These are phyloP conservation scores for Drosophila insularis DNA, from an alignment of 1,140 invertebrate genomes.

Conservation along the genomic window DNA sequence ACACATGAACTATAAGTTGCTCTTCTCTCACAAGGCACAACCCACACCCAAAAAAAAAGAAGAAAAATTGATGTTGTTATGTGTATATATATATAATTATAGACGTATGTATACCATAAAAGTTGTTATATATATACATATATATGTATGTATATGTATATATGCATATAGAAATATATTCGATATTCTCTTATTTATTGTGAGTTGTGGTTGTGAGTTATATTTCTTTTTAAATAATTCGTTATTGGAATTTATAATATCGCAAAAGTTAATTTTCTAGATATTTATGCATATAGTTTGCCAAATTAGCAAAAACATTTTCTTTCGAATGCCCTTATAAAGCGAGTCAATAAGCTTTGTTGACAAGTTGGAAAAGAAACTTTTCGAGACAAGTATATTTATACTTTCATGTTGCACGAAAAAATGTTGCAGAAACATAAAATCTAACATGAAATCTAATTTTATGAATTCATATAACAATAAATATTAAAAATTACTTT, in stretches of 20 bases:
- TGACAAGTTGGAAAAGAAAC: neutral
- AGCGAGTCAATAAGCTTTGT: neutral
- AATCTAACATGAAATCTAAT: no score
- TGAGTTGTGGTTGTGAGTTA: constrained; percentile 20
- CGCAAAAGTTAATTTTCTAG: neutral
- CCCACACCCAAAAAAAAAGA: constrained; percentile 64
- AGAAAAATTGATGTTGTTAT: constrained; percentile 35
- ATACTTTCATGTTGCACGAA: no score
- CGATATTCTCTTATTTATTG: constrained; percentile 2
- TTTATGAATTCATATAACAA: no score
- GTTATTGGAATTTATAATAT: neutral
- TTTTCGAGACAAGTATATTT: neutral
- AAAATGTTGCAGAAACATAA: no score
- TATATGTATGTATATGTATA: neutral
- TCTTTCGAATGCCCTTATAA: neutral
- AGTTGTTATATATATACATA: constrained; percentile 35
- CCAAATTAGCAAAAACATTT: neutral
- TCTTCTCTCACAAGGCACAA: constrained; percentile 48
- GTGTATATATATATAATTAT: constrained; percentile 11
- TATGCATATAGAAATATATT: constrained; percentile 11
- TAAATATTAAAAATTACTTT: no score
- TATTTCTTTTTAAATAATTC: constrained; percentile 8
- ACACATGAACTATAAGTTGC: constrained; percentile 58
- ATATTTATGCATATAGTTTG: neutral
- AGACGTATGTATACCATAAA: constrained; percentile 13